Conservation (phyloP, 2,113 vertebrate genomes). For the Pao palembangensis region DNA sequence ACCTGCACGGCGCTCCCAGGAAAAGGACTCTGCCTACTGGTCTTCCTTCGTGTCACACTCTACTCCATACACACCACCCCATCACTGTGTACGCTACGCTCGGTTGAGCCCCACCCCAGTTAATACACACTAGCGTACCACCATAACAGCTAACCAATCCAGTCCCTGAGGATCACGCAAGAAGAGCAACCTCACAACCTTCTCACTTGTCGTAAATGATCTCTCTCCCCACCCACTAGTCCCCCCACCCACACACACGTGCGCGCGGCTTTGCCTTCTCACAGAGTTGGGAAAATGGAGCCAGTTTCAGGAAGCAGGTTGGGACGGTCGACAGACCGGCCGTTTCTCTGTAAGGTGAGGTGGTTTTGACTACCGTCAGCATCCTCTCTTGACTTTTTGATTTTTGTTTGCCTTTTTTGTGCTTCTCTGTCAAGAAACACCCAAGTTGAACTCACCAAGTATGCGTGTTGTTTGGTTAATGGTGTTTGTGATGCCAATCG, state of each 20-base stretch:
- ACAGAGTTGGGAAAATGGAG: constrained; percentile 25
- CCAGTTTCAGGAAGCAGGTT: constrained; percentile 38
- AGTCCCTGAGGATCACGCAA: constrained; percentile 48
- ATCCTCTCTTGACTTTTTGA: constrained; percentile 45
- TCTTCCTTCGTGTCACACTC: constrained; percentile 54
- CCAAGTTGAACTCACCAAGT: constrained; percentile 40
- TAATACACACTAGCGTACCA: constrained; percentile 41
- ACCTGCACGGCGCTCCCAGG: constrained; percentile 70
- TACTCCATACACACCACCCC: constrained; percentile 39
- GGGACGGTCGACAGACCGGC: constrained; percentile 44
- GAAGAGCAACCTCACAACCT: constrained; percentile 25
- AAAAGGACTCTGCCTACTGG: constrained; percentile 44
- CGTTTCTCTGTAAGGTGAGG: constrained; percentile 52
- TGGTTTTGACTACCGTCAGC: constrained; percentile 55
- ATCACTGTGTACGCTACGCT: constrained; percentile 47
- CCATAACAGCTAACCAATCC: constrained; percentile 31
- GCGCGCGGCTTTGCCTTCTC: background rate
- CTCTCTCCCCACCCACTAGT: background rate
- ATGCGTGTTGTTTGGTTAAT: constrained; percentile 41
- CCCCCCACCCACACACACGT: background rate
- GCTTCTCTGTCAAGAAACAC: constrained; percentile 46
- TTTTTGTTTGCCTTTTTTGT: constrained; percentile 34
- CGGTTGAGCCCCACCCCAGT: constrained; percentile 38
- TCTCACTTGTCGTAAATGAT: constrained; percentile 7
- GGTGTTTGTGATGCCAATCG: constrained; percentile 53